Conservation (phyloP, 2,113 vertebrate genomes). For the Hydropotes inermis region DNA sequence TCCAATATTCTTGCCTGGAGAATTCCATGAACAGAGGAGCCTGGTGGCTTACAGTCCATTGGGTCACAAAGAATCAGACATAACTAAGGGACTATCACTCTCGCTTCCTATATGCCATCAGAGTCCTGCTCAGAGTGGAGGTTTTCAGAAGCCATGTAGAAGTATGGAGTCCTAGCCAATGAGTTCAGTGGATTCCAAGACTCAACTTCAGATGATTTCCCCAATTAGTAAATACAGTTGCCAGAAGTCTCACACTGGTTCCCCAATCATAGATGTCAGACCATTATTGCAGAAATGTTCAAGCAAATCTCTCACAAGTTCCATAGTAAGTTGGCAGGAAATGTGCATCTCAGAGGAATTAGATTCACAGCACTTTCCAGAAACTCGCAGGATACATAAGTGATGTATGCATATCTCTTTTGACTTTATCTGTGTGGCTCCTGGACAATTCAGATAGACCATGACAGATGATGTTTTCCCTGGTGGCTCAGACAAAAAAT, state of each 20-base stretch:
- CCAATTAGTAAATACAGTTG: neutral
- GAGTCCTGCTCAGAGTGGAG: neutral
- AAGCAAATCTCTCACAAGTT: neutral
- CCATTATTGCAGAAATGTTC: neutral
- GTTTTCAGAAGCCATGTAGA: neutral
- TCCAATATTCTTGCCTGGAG: neutral
- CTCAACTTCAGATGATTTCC: neutral
- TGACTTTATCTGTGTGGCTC: neutral
- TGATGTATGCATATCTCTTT: neutral
- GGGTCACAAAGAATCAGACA: too few relatives aligned
- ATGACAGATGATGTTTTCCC: neutral
- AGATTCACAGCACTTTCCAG: neutral
- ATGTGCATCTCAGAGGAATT: neutral
- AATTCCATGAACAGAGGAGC: neutral
- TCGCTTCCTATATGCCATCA: neutral
- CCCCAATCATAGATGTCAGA: neutral
- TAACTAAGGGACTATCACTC: neutral
- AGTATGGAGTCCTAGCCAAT: rapidly evolving
- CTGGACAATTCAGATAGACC: neutral
- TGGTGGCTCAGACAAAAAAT: neutral
- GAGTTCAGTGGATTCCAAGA: neutral
- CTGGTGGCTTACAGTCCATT: neutral
- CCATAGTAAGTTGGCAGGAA: neutral
- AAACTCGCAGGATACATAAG: neutral
- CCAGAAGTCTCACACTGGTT: neutral